A percentile compares a stretch with the other conserved stretches of the same genome.
These are phyloP conservation scores for Colinus virginianus DNA, from an alignment of 2,113 vertebrate genomes.

Conservation along the genomic window DNA sequence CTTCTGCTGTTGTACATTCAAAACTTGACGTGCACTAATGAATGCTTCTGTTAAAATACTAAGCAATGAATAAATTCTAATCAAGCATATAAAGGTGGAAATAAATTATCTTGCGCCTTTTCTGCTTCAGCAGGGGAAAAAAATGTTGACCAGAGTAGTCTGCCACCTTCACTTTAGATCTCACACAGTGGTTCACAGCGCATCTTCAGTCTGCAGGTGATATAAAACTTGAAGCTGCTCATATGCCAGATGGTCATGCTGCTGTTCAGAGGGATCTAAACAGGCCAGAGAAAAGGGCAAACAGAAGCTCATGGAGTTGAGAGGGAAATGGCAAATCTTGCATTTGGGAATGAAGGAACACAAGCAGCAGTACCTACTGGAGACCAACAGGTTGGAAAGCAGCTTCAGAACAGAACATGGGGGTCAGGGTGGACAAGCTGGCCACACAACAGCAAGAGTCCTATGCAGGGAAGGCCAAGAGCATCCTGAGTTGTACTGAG, in stretches of 20 bases:
- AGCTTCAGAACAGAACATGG: neutral
- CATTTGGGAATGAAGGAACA: neutral
- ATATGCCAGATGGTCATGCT: neutral
- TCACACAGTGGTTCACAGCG: neutral
- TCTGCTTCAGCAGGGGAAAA: neutral
- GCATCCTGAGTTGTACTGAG: neutral
- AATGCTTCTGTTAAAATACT: neutral
- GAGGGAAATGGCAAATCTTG: neutral
- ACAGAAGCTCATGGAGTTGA: neutral
- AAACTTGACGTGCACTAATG: neutral
- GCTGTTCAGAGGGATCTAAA: fast-evolving
- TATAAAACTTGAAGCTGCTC: neutral
- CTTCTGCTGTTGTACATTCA: neutral
- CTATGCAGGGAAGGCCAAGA: neutral
- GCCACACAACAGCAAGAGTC: fast-evolving
- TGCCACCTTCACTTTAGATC: neutral
- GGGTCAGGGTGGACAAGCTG: neutral
- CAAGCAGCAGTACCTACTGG: neutral
- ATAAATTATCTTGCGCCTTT: neutral
- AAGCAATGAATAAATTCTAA: neutral
- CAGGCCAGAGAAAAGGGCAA: neutral
- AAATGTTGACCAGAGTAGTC: neutral
- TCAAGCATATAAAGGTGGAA: neutral
- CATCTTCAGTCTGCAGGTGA: neutral
- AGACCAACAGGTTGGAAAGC: neutral